Evolutionary conservation across 2,888 invertebrate genomes (phyloP), one percentile per base, ranked within the genome.

Genomic region (Hydropsyche betteni): DNA sequence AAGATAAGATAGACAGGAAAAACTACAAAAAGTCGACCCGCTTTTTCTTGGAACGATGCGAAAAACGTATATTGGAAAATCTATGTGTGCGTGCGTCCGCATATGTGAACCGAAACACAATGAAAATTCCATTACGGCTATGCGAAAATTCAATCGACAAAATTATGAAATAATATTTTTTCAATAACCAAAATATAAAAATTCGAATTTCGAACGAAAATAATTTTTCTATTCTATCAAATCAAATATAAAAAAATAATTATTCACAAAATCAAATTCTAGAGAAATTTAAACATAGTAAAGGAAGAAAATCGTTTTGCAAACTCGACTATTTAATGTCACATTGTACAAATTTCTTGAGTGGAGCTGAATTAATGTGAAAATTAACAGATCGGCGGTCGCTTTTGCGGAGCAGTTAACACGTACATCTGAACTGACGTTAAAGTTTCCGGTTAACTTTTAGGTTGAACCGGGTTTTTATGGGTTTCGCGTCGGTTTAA

Each of bases 1-100:
- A 58, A 24, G 58, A 58, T 58, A 16, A 58, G 58, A 58, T 58
- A 58, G 58, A 58, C 58, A 14, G 16, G 24, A 58, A 58, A 58
- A 16, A 14, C 58, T 58, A 58, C 16, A 58, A 58, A 58, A 58
- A 58, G 16, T 58, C 24, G 58, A 58, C 58, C 58, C 16, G 58
- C 24, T 16, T 58, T 58, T 58, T 58, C 24, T 58, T 4, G 16
- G 58, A 44, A 44, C 58, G 58, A 16, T 5, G 58, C 14, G 16
- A 16, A 58, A 58, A 58, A 58, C 14, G 24, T 58, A 58, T 58
- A 58, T 58, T 16, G 58, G 58, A 58, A 58, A 58, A 58, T 24
- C 44, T 44, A 44, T 44, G 44, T 44, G 10, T 44, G 44, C 44
- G 44, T 10, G 44, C 6, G 44, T 24, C n/a, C 16, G 53, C 53